Evolutionary conservation across 1,140 invertebrate genomes (phyloP), one percentile per base, ranked within the genome.

Genomic region (Rhopalosiphum maidis): DNA sequence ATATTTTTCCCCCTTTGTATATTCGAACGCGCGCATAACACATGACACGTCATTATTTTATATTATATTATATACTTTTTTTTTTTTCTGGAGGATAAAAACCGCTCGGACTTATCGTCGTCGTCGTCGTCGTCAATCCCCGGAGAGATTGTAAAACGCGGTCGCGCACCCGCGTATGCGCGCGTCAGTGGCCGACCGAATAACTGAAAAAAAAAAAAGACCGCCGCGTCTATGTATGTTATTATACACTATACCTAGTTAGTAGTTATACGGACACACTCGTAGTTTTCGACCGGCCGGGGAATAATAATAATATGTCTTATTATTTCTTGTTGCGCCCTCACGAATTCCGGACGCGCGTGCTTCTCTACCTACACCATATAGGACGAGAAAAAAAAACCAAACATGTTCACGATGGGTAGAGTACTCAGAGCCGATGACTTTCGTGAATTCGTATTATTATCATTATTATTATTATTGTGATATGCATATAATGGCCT

Each of bases 31-130:
- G n/a, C 68, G 51, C 91, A 93, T 55, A 93, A 93, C 77, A 93
- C 91, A 93, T 93, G 91, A 93, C 91, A 93, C 91, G 91, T 93
- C 91, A 93, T 93, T 93, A 93, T 93, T 93, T 93, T 93, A 92
- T 92, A 92, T 83, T 92, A 55, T 93, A 86, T 91, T 43, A 60
- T 48, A 91, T 91, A 90, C 46, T 15, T 11, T 18, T 77, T 51
- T 51, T 51, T 68, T 90, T 55, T 60, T 90, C 37, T 68, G 37
- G 48, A 55, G 55, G 41, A 90, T 90, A 90, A 90, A 90, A 90
- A 90, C 89, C 6, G 89, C 35, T 60, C 89, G 88, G 88, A 89
- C n/a, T 89, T 89, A 89, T 89, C 51, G 86, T n/a, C 43, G 87
- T 88, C 83, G 87, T 88, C 83, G 43, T 9, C 4, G 86, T 86